phyloP scores from a whole-genome alignment of 2,888 invertebrate species.

The Chrysolina americana region DNA sequence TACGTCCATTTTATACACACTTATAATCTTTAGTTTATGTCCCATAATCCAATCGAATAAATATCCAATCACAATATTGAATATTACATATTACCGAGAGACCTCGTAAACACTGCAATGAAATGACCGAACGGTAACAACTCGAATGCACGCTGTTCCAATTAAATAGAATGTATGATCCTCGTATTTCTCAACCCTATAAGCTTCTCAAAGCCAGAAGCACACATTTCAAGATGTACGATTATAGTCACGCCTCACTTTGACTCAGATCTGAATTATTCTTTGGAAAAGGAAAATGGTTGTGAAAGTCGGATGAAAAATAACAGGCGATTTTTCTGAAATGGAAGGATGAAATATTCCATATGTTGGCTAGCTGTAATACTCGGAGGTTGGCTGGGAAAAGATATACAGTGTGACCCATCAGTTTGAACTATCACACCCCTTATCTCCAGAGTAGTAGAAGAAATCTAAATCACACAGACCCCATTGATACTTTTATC shows the following conservation, averaged over 20 bases:
- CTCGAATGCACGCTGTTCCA: conserved; percentile 66
- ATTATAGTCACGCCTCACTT: conserved; percentile 37
- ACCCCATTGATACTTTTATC: too few species aligned
- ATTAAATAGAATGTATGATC: conserved; percentile 66
- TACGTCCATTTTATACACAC: conserved; percentile 58
- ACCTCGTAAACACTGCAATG: conserved; percentile 64
- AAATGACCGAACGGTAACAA: conserved; percentile 64
- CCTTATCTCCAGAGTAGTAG: too few species aligned
- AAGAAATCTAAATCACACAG: too few species aligned
- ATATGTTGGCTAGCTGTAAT: too few species aligned
- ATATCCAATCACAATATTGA: conserved; percentile 67
- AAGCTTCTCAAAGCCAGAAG: conserved; percentile 48
- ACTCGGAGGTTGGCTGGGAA: too few species aligned
- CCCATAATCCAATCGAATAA: conserved; percentile 64
- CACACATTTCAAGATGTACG: conserved; percentile 45
- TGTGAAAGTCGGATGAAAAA: too few species aligned
- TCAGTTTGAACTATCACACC: too few species aligned
- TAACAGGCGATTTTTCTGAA: too few species aligned
- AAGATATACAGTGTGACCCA: too few species aligned
- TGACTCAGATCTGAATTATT: conserved; percentile 37
- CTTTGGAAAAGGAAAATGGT: conserved; percentile 4
- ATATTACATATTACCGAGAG: conserved; percentile 65
- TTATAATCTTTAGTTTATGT: conserved; percentile 62
- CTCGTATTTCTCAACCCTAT: conserved; percentile 60
- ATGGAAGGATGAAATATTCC: too few species aligned